Percentiles rank a stretch among this genome's conserved stretches.
Evolutionary conservation across 2,888 invertebrate genomes (phyloP).

Genomic region (Prionchulus punctatus): DNA sequence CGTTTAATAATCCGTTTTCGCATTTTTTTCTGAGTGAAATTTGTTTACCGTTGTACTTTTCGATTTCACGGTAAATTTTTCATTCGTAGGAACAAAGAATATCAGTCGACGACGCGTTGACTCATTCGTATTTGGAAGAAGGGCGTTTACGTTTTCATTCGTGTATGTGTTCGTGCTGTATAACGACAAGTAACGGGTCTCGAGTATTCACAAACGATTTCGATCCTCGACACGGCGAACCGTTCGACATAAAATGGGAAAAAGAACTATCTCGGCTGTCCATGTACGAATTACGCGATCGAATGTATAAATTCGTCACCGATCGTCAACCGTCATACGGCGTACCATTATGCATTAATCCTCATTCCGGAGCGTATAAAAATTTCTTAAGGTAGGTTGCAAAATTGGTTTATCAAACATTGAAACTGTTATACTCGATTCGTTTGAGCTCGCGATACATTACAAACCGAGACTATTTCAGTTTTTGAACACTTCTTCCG

Average conservation of each 20-base stretch:
- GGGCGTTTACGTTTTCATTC: slow-evolving; percentile 93
- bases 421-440: too few species aligned
- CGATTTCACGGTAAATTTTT: slow-evolving; percentile 39
- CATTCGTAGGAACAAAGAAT: slow-evolving; percentile 68
- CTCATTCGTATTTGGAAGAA: slow-evolving; percentile 93
- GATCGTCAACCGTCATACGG: slow-evolving; percentile 80
- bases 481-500: background rate
- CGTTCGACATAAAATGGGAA: slow-evolving; percentile 93
- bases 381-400: slow-evolving; percentile 5
- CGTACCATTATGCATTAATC: slow-evolving; percentile 97
- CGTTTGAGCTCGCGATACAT: background rate
- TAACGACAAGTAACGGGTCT: slow-evolving; percentile 13
- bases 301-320: slow-evolving; percentile 96
- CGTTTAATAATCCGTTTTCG: background rate
- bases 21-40: slow-evolving; percentile 10
- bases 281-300: slow-evolving; percentile 49
- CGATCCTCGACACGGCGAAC: slow-evolving; percentile 60
- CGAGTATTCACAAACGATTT: slow-evolving; percentile 16
- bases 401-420: background rate
- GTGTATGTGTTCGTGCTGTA: slow-evolving; percentile 95
- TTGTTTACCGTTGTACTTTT: slow-evolving; percentile 22
- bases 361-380: slow-evolving; percentile 97
- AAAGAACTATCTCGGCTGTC: slow-evolving; percentile 56
- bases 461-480: background rate
- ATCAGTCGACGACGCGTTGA: slow-evolving; percentile 78